Conservation (phyloP, 2,113 vertebrate species). For the Platichthys flesus region DNA sequence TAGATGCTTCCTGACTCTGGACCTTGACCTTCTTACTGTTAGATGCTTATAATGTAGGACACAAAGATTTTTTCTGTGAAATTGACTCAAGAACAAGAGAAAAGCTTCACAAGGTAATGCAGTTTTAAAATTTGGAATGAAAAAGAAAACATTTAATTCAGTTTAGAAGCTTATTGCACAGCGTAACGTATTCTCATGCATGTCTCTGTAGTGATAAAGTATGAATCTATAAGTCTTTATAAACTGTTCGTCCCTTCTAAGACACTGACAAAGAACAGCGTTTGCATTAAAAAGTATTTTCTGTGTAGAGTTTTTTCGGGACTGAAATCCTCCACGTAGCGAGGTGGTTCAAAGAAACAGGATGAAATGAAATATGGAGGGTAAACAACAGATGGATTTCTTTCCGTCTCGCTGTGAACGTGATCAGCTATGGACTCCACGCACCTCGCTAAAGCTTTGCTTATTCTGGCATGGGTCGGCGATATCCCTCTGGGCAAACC, state of each 20-base stretch:
- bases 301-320: not conserved
- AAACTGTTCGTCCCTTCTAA: conserved; percentile 20
- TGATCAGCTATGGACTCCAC: conserved; percentile 54
- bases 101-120: not conserved
- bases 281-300: conserved; percentile 18
- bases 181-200: not conserved
- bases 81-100: not conserved
- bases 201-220: conserved; percentile 1
- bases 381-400: conserved; percentile 60
- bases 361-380: conserved; percentile 38
- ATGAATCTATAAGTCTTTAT: not conserved
- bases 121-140: not conserved
- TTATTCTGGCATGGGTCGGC: conserved; percentile 56
- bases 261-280: conserved; percentile 6
- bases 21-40: not conserved
- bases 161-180: not conserved
- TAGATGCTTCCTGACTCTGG: not conserved
- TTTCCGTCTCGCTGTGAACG: conserved; percentile 51
- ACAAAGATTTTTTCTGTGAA: not conserved
- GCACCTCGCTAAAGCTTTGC: conserved; percentile 50
- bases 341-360: conserved; percentile 50
- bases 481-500: conserved; percentile 46
- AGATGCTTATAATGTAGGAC: not conserved
- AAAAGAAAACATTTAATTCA: not conserved
- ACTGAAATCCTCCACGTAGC: conserved; percentile 33